These are phyloP conservation scores for Andrena flavipes DNA, from an alignment of 2,888 invertebrate species.

Conservation along the genomic window DNA sequence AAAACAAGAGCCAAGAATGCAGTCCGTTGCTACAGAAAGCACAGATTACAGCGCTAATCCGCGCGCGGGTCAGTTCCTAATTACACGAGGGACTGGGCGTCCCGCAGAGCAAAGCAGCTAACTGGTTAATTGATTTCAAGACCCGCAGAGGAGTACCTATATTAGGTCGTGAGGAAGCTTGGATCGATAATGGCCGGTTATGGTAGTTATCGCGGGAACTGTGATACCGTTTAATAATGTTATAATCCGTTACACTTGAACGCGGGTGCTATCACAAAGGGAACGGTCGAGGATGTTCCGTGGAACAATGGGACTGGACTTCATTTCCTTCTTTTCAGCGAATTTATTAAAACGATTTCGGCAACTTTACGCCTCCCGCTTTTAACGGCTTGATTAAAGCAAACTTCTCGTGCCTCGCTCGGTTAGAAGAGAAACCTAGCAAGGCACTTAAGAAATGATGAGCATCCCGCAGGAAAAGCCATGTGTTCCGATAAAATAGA, in stretches of 20 bases:
- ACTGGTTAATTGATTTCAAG: slow-evolving; percentile 71
- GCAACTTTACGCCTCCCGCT: neutral
- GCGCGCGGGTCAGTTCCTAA: slow-evolving; percentile 57
- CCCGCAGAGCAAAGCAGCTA: slow-evolving; percentile 51
- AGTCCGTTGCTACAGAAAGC: slow-evolving; percentile 18
- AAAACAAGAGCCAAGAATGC: neutral
- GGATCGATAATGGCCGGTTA: slow-evolving; percentile 56
- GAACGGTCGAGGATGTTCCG: neutral
- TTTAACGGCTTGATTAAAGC: slow-evolving; percentile 1
- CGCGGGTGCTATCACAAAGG: neutral
- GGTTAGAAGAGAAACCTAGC: no score
- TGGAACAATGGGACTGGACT: neutral
- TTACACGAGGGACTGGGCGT: slow-evolving; percentile 53
- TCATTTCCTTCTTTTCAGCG: neutral
- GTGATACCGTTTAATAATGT: slow-evolving; percentile 36
- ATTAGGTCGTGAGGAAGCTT: slow-evolving; percentile 47
- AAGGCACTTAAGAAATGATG: no score
- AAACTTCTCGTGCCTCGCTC: slow-evolving; percentile 8
- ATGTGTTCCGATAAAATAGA: no score
- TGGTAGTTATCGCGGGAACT: slow-evolving; percentile 35
- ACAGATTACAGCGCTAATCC: slow-evolving; percentile 40
- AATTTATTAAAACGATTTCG: neutral
- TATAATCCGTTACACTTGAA: slow-evolving; percentile 16
- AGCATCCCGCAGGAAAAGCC: no score
- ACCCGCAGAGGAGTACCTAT: slow-evolving; percentile 56